Base-by-base conservation (phyloP, 2,797 vertebrate genomes). In the Myotis vivesi region DNA sequence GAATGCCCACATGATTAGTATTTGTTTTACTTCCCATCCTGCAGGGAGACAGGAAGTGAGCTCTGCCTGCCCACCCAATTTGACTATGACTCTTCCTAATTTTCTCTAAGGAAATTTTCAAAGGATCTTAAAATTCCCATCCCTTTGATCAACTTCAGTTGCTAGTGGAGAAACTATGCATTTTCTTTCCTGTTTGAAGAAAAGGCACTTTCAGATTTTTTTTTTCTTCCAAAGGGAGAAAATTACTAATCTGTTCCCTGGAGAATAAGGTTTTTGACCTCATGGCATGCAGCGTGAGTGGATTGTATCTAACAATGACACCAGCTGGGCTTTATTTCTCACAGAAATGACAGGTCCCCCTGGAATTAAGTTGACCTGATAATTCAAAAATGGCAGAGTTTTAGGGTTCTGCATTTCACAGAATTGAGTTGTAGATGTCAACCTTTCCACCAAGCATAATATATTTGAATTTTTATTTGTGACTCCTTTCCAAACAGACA, bases 381-480 rank as follows among this genome's bases (percentile, higher is more conserved):
- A 87, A 92, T 81, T 95, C n/a, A 94, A 91, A 95, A 94, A 75
- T 55, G 49, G 36, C 33, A 93, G 62, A 86, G 28, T 44, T 82
- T 76, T 87, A 72, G 33, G 11, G 19, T 91, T 28, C 46, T 92
- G 91, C 2, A 4, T 91, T 75, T 95, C 30, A 17, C 46, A 79
- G 55, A 88, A 76, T 53, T 79, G 22, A 79, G 28, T 55, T 83
- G n/a, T 92, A 79, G 51, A 75, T 90, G 57, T 90, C 84, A 71
- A 3, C 55, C 19, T 91, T 91, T 95, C 84, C 82, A 85, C 7
- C 4, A 76, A 22, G 6, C 6, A 82, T 33, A 73, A 36, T 51
- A 88, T 69, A 95, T 90, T 92, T 82, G 53, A 94, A 82, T 66
- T 92, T 87, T 95, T 81, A 91, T 87, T 64, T 93, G 46, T 91